phyloP scores from a whole-genome alignment of 2,797 vertebrate species.

The Mus spretus region DNA sequence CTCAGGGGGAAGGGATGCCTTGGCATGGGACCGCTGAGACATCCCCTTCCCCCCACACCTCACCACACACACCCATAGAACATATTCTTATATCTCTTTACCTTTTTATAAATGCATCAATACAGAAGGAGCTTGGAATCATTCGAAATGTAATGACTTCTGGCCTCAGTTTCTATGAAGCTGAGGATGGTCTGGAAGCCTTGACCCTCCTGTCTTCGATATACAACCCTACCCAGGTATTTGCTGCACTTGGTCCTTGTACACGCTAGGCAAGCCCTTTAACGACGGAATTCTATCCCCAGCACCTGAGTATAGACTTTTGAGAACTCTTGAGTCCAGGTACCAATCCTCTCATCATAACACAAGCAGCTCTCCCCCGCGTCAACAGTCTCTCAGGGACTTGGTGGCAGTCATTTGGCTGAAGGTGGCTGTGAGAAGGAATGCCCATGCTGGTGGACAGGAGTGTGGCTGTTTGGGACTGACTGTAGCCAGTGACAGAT shows the following conservation, averaged over 20 bases:
- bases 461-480: background rate
- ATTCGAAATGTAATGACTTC: background rate
- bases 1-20: no score
- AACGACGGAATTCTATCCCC: background rate
- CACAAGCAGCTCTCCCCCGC: background rate
- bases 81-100: no score
- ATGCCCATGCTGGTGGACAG: background rate
- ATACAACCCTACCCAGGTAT: background rate
- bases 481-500: background rate
- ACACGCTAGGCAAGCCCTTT: background rate
- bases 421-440: constrained; percentile 52
- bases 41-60: no score
- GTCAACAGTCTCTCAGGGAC: constrained; percentile 56
- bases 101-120: no score
- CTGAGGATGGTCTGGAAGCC: background rate
- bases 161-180: background rate
- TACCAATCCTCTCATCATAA: background rate
- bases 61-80: no score
- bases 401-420: constrained; percentile 66
- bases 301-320: background rate
- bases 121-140: no score
- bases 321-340: background rate
- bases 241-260: background rate
- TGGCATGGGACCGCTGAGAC: no score
- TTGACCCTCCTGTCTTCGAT: background rate